Conservation (phyloP, 1,140 invertebrate genomes). For the Steinernema feltiae region DNA sequence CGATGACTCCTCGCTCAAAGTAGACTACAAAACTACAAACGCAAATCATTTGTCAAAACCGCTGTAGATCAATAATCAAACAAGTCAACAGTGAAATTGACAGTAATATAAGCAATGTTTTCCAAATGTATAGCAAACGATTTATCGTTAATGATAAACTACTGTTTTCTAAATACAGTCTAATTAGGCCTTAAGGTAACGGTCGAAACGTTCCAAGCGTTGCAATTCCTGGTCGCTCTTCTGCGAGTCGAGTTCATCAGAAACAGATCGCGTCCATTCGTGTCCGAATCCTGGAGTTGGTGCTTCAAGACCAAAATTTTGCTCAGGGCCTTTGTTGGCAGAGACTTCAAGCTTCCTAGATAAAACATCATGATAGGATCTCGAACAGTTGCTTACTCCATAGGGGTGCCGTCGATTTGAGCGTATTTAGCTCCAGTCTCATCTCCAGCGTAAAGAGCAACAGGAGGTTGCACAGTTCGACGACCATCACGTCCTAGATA, state of each 20-base stretch:
- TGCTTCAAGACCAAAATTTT: constrained; percentile 35
- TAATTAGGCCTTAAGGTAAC: constrained; percentile 16
- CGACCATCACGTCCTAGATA: constrained; percentile 38
- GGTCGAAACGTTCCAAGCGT: constrained; percentile 34
- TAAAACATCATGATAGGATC: constrained; percentile 19
- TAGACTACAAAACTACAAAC: neutral
- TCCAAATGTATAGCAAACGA: neutral
- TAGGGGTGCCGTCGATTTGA: neutral
- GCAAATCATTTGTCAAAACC: neutral
- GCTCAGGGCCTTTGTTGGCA: constrained; percentile 31
- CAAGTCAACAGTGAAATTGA: no score
- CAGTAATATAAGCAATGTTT: no score
- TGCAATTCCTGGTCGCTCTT: constrained; percentile 24
- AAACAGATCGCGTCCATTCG: constrained; percentile 31
- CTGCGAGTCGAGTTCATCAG: constrained; percentile 27
- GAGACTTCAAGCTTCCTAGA: neutral
- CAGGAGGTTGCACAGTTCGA: constrained; percentile 28
- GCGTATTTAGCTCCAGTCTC: constrained; percentile 12
- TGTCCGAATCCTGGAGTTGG: constrained; percentile 41
- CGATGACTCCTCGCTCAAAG: neutral
- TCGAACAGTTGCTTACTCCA: constrained; percentile 24
- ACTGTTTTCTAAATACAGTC: neutral
- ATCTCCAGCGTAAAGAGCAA: constrained; percentile 29
- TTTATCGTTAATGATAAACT: neutral
- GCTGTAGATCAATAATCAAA: no score